Evolutionary conservation across 2,888 invertebrate species (phyloP), one percentile per base, ranked within the genome.

Genomic region (Phaedon cochleariae): DNA sequence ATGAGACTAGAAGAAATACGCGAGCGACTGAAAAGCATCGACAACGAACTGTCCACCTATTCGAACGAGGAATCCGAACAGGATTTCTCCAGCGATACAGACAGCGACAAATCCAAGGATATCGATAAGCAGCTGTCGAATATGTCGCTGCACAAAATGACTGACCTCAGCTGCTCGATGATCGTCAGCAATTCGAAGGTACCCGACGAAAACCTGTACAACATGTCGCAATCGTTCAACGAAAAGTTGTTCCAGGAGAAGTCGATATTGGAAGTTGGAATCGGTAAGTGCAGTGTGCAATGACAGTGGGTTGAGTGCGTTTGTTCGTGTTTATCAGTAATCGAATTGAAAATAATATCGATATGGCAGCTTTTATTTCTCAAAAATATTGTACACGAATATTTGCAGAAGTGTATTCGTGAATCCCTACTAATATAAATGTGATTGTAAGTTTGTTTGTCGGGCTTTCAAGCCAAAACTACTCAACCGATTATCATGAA

Each of bases 1-100:
- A 86, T 87, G 59, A 84, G 87, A 77, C 88, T 94, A 15, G 91
- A 92, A 83, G 90, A 89, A 81, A 84, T 89, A 65, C 88, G 92
- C 37, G 86, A 87, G 58, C 86, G 89, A 80, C 85, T 93, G 51
- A 89, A 90, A 74, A 79, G 80, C 9, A 87, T 92, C 68, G 92
- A 93, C 69, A 87, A 86, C 62, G 90, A 90, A 73, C 79, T 92
- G n/a, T 87, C 86, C 10, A 68, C 72, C 45, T 76, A 76, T 66
- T 73, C 79, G 1, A 79, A 80, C 68, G 78, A 80, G 62, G 83
- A 83, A 65, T 82, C 82, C 1, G 83, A 83, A 52, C 81, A 79
- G 58, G 84, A n/a, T n/a, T n/a, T 7, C 26, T 73, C 82, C 4
- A 82, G 81, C 48, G 84, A 83, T 67, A 88, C 87, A 69, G 88